These are phyloP conservation scores for Chironex yamaguchii DNA, from an alignment of 30 jellyfish, hydroid and myxozoan genomes.

Conservation along the genomic window DNA sequence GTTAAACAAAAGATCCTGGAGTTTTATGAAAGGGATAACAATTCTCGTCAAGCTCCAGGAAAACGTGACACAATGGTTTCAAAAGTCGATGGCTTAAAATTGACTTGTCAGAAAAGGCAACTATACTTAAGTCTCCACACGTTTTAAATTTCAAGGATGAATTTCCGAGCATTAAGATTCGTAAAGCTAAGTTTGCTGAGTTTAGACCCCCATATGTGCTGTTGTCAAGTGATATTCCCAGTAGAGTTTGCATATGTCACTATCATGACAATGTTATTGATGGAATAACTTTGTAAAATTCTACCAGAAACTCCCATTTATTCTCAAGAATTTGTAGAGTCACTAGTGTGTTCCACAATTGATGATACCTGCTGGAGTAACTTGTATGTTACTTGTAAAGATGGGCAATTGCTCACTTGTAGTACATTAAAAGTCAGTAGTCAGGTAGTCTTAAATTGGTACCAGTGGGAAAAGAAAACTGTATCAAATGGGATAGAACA, in stretches of 20 bases:
- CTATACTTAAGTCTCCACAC: slow-evolving; percentile 49
- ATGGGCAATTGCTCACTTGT: slow-evolving; percentile 17
- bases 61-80: slow-evolving; percentile 53
- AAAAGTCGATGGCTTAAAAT: slow-evolving; percentile 28
- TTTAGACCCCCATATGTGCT: slow-evolving; percentile 52
- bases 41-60: slow-evolving; percentile 64
- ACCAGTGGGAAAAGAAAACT: slow-evolving; percentile 21
- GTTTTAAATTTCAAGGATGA: slow-evolving; percentile 31
- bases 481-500: slow-evolving; percentile 51
- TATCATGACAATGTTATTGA: slow-evolving; percentile 35
- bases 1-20: no score
- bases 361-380: slow-evolving; percentile 53
- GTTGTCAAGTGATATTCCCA: slow-evolving; percentile 1
- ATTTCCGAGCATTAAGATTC: slow-evolving; percentile 33
- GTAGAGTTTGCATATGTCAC: slow-evolving; percentile 22
- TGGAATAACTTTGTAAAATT: slow-evolving; percentile 23
- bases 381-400: slow-evolving; percentile 40
- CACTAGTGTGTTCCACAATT: slow-evolving; percentile 46
- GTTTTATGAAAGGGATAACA: slow-evolving; percentile 56
- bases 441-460: no score
- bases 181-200: slow-evolving; percentile 36
- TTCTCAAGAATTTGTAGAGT: slow-evolving; percentile 2
- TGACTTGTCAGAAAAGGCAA: slow-evolving; percentile 49
- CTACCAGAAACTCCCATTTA: slow-evolving; percentile 17
- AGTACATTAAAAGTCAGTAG: no score